phyloP scores from a whole-genome alignment of 2,797 vertebrate genomes.

The Neosilurus hyrtlii region DNA sequence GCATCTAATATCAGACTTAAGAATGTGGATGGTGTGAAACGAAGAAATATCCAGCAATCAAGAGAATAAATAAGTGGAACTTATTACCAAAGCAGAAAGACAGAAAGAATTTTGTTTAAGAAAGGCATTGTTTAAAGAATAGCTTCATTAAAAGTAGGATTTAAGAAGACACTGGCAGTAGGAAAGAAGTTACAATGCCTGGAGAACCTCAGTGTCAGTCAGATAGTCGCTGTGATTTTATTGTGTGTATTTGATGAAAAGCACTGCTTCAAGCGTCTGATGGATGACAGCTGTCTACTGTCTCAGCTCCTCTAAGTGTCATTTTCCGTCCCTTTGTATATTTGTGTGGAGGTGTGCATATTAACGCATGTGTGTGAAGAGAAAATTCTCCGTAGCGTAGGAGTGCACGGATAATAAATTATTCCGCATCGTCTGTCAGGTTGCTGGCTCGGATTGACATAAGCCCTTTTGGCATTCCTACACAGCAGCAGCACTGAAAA shows the following conservation, averaged over 20 bases:
- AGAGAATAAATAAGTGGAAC: not conserved
- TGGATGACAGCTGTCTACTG: conserved; percentile 48
- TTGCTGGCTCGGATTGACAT: conserved; percentile 45
- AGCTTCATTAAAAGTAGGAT: not conserved
- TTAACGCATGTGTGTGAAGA: conserved; percentile 37
- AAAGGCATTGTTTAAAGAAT: not conserved
- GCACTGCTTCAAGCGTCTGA: conserved; percentile 25
- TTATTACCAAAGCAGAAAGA: not conserved
- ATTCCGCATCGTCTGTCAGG: conserved; percentile 44
- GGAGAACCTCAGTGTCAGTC: conserved; percentile 27
- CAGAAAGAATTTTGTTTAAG: not conserved
- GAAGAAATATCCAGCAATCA: not conserved
- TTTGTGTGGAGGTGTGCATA: conserved; percentile 35
- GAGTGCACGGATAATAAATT: conserved; percentile 47
- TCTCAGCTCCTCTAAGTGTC: conserved; percentile 35
- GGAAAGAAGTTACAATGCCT: conserved; percentile 20
- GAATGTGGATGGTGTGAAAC: not conserved
- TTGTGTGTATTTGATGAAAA: conserved; percentile 35
- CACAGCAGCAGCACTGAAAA: conserved; percentile 39
- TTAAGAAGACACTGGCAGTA: conserved; percentile 15
- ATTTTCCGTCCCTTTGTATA: conserved; percentile 30
- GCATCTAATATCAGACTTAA: too few species aligned
- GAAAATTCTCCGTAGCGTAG: conserved; percentile 41
- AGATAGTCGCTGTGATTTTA: conserved; percentile 22
- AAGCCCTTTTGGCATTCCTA: conserved; percentile 49